A percentile compares a stretch with the other conserved stretches of the same genome.
These are phyloP conservation scores for Sternotherus odoratus DNA, from an alignment of 2,797 vertebrate genomes.

Conservation along the genomic window DNA sequence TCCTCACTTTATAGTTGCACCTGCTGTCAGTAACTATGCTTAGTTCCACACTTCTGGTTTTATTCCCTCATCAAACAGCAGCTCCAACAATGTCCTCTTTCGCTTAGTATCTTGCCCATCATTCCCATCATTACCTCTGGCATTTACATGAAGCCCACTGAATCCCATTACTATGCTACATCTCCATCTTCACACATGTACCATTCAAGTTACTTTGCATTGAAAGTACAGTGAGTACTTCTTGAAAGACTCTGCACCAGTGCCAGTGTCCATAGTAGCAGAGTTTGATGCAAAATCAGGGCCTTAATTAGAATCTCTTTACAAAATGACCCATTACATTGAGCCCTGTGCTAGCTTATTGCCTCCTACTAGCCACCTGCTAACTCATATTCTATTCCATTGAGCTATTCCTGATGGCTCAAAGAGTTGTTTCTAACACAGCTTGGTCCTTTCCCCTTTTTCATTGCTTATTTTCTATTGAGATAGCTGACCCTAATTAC, in stretches of 20 bases:
- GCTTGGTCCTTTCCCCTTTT: background rate
- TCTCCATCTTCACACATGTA: background rate
- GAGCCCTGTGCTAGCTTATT: background rate
- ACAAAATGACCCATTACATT: background rate
- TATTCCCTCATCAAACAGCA: background rate
- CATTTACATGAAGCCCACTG: background rate
- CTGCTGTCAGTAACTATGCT: background rate
- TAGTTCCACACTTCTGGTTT: background rate
- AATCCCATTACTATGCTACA: background rate
- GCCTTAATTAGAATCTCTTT: background rate
- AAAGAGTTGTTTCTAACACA: background rate
- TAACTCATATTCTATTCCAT: background rate
- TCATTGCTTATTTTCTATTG: background rate
- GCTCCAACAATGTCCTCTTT: background rate
- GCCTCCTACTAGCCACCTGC: background rate
- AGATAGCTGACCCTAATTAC: background rate
- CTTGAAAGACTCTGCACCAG: background rate
- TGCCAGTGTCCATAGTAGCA: background rate
- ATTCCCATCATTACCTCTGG: background rate
- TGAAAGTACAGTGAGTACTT: rapidly evolving
- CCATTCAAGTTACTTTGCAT: rapidly evolving
- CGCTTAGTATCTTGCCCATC: background rate
- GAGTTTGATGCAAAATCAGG: background rate
- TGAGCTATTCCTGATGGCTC: background rate
- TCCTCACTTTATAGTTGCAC: background rate